Conservation (phyloP, 2,797 vertebrate species). For the Myotis daubentonii region DNA sequence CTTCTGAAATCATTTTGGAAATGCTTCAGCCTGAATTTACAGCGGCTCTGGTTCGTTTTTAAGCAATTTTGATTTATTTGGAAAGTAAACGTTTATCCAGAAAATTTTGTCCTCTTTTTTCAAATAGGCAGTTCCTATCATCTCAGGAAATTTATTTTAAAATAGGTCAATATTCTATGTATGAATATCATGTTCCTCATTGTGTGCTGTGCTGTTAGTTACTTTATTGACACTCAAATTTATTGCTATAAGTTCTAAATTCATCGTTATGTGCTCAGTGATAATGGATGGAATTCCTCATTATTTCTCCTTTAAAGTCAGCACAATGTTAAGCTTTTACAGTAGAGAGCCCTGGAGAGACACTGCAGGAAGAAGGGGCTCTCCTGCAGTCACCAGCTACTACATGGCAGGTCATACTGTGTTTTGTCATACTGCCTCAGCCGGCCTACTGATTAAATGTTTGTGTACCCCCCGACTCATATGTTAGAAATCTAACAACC, state of each 20-base stretch:
- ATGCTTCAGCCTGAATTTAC: background rate
- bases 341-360: background rate
- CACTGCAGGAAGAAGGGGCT: background rate
- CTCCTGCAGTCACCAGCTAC: background rate
- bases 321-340: background rate
- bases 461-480: no score
- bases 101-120: background rate
- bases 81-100: background rate
- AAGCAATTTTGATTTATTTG: background rate
- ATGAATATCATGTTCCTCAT: background rate
- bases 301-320: background rate
- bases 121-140: background rate
- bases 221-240: background rate
- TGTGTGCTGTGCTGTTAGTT: background rate
- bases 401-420: fast-evolving
- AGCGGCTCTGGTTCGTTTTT: background rate
- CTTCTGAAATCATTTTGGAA: background rate
- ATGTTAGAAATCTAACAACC: background rate
- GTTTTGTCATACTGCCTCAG: no score
- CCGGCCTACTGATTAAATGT: no score
- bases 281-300: background rate
- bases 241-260: background rate
- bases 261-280: background rate
- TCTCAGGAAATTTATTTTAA: background rate
- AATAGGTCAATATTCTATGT: background rate